phyloP scores from a whole-genome alignment of 2,113 vertebrate species.

The Lota lota region DNA sequence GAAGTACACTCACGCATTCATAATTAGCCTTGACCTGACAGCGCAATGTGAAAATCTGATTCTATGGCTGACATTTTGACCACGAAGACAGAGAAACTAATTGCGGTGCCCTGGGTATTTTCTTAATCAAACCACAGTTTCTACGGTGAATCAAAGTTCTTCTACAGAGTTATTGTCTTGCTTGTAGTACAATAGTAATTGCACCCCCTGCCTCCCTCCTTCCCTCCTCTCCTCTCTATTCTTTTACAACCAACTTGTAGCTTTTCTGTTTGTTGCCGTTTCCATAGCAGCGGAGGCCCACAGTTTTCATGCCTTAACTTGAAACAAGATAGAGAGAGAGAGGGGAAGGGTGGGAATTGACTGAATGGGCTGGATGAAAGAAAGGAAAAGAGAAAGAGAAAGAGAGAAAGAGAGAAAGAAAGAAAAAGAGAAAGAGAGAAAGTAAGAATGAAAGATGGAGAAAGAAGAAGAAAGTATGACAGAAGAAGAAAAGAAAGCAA shows the following conservation, averaged over 20 bases:
- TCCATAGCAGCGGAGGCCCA: slow-evolving; percentile 62
- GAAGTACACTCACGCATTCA: too few species aligned
- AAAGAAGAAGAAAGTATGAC: background rate
- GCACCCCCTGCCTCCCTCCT: slow-evolving; percentile 9
- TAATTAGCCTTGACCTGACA: too few species aligned
- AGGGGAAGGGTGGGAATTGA: background rate
- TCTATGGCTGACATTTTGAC: too few species aligned
- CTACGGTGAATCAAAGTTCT: background rate
- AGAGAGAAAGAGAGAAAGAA: background rate
- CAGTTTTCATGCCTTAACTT: slow-evolving; percentile 47
- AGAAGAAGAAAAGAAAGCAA: background rate
- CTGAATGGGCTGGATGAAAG: slow-evolving; percentile 13
- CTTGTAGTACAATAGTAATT: slow-evolving; percentile 39
- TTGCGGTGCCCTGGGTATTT: too few species aligned
- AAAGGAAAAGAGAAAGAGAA: background rate
- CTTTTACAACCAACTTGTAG: slow-evolving; percentile 67
- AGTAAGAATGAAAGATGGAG: slow-evolving; percentile 8
- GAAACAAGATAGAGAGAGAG: slow-evolving; percentile 45
- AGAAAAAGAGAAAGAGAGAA: slow-evolving; percentile 14
- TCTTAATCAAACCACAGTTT: background rate
- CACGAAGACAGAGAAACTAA: too few species aligned
- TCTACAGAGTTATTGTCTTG: too few species aligned
- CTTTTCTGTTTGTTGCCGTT: slow-evolving; percentile 62
- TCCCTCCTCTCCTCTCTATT: slow-evolving; percentile 7
- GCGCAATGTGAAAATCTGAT: too few species aligned